These are phyloP conservation scores for Rapana venosa DNA, from an alignment of 2,888 invertebrate species.

Conservation along the genomic window DNA sequence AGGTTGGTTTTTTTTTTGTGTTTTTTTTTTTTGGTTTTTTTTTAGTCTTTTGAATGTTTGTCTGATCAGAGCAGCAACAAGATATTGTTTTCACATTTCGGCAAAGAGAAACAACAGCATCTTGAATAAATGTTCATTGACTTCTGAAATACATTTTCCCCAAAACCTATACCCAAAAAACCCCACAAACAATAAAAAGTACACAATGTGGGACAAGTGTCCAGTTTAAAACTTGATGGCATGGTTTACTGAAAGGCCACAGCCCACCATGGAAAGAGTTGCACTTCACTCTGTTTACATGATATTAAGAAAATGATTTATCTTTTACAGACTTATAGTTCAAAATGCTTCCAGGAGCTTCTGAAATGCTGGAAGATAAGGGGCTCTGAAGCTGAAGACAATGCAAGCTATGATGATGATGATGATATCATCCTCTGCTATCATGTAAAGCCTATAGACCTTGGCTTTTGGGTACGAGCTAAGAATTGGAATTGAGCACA, in stretches of 20 bases:
- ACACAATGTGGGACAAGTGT: background rate
- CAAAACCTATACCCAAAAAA: background rate
- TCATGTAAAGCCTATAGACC: too few species aligned
- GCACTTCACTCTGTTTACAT: background rate
- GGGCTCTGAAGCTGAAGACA: too few species aligned
- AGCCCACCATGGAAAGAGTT: background rate
- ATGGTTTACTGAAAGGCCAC: background rate
- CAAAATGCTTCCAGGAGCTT: too few species aligned
- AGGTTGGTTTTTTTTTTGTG: conserved; percentile 18
- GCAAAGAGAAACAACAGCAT: background rate
- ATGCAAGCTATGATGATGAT: too few species aligned
- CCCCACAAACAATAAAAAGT: too few species aligned
- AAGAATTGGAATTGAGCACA: too few species aligned
- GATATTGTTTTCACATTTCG: conserved; percentile 16
- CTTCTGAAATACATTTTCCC: background rate
- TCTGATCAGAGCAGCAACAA: conserved; percentile 36
- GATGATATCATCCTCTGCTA: too few species aligned
- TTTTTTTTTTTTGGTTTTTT: conserved; percentile 37
- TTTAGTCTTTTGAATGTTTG: conserved; percentile 39
- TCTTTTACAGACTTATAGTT: too few species aligned
- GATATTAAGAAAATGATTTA: too few species aligned
- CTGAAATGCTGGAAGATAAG: too few species aligned
- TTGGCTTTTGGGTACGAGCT: too few species aligned
- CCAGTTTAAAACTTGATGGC: background rate
- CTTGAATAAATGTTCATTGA: too few species aligned